Evolutionary conservation across 1,140 invertebrate genomes (phyloP).

Genomic region (Uloborus diversus): DNA sequence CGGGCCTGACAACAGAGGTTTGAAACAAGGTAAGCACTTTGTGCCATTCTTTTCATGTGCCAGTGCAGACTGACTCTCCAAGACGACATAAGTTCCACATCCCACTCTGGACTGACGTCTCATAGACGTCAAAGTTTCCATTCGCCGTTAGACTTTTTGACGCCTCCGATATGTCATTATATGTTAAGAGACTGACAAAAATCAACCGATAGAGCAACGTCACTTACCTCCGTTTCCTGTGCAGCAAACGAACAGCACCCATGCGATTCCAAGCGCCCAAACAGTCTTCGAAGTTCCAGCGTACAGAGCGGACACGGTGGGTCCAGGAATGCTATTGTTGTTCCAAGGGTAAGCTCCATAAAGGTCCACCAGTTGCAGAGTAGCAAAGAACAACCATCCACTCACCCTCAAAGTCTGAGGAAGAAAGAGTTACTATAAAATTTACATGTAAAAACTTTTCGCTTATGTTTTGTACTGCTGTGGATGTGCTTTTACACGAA

Average conservation of each 20-base stretch:
- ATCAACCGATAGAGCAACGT: neutral
- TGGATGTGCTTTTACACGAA: no score
- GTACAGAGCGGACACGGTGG: constrained; percentile 38
- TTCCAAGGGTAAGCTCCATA: constrained; percentile 55
- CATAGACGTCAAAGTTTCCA: no score
- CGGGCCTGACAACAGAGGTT: no score
- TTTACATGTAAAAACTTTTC: neutral
- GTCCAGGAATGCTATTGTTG: constrained; percentile 2
- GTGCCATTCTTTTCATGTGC: no score
- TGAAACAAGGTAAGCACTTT: no score
- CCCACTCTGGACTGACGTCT: no score
- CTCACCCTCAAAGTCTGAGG: constrained; percentile 19
- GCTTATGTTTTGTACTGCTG: no score
- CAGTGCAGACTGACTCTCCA: no score
- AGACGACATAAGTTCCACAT: no score
- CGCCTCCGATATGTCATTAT: no score
- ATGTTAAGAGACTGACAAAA: no score
- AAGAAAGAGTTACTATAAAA: constrained; percentile 8
- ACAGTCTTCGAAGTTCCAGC: constrained; percentile 46
- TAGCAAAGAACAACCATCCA: constrained; percentile 40
- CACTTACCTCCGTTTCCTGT: constrained; percentile 56
- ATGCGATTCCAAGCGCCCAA: constrained; percentile 55
- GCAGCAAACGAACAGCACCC: constrained; percentile 53
- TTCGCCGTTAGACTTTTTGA: no score
- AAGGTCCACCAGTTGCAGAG: constrained; percentile 8